Base-by-base conservation (phyloP, 2,797 vertebrate genomes). In the Sebastes miniatus region DNA sequence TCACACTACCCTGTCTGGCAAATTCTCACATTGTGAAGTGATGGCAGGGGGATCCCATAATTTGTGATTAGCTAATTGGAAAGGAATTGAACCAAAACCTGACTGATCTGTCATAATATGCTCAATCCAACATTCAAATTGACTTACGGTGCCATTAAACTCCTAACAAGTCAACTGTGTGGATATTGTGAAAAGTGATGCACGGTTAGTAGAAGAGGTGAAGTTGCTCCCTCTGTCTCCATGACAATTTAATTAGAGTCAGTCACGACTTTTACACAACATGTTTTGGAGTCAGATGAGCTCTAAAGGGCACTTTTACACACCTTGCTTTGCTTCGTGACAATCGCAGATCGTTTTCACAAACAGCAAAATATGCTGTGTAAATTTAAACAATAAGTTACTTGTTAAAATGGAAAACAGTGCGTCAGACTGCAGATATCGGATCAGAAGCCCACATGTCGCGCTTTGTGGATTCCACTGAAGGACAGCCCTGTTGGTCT, bases 221-320 rank as follows among this genome's bases (percentile, higher is more conserved):
- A 73, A 67, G 39, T 43, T 62, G 61, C 57, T 22, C 8, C 22
- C 69, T 81, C 75, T 25, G 76, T 91, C 84, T 84, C 71, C 84
- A 81, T 90, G 79, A 83, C 83, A 77, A 71, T 89, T 83, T 77
- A 75, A 89, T 84, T 80, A 83, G 69, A 52, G 73, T 82, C 83
- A 76, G 82, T 91, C 85, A 85, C 73, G 70, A 88, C 86, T 89
- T 87, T 83, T 74, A 76, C 74, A 77, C 77, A 85, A 88, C n/a
- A 20, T 43, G 34, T 43, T 84, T 78, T 78, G 81, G 74, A 88
- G 75, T 85, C 68, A 66, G 24, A 65, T 74, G 79, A 72, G 62
- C 77, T 80, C 57, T 47, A 74, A 10, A 76, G 59, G 83, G 61
- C 62, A 83, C 59, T 65, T 82, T 75, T 61, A 69, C 71, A 80